Conservation (phyloP, 1,140 invertebrate genomes). For the Bombus haemorrhoidalis region DNA sequence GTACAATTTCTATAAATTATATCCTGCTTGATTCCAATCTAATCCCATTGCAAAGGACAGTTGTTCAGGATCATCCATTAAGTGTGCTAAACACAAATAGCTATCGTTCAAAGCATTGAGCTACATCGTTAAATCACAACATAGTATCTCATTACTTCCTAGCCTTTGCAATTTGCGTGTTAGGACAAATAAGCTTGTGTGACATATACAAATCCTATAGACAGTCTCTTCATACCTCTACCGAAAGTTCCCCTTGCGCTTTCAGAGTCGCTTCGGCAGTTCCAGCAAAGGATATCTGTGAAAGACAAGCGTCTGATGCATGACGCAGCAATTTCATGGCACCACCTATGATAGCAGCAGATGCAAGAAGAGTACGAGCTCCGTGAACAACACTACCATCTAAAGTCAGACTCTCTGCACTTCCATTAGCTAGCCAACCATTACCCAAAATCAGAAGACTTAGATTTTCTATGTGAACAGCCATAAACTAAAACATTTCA, state of each 20-base stretch:
- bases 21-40: conserved; percentile 64
- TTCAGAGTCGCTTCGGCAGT: conserved; percentile 88
- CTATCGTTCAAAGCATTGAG: conserved; percentile 51
- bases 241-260: conserved; percentile 89
- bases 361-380: conserved; percentile 89
- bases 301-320: conserved; percentile 84
- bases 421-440: conserved; percentile 90
- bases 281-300: conserved; percentile 88
- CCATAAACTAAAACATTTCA: conserved; percentile 87
- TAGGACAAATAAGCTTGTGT: background rate
- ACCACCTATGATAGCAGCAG: conserved; percentile 85
- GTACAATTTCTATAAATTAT: conserved; percentile 87
- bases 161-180: background rate
- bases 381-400: conserved; percentile 90
- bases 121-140: conserved; percentile 9
- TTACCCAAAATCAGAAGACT: conserved; percentile 89
- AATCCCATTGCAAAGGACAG: conserved; percentile 62
- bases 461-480: conserved; percentile 92
- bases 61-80: conserved; percentile 53
- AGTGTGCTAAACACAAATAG: conserved; percentile 54
- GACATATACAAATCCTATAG: background rate
- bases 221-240: conserved; percentile 84
- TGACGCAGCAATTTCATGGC: conserved; percentile 82
- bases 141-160: background rate
- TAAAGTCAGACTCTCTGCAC: conserved; percentile 89